These are phyloP conservation scores for Xylota segnis DNA, from an alignment of 2,888 invertebrate genomes.

Conservation along the genomic window DNA sequence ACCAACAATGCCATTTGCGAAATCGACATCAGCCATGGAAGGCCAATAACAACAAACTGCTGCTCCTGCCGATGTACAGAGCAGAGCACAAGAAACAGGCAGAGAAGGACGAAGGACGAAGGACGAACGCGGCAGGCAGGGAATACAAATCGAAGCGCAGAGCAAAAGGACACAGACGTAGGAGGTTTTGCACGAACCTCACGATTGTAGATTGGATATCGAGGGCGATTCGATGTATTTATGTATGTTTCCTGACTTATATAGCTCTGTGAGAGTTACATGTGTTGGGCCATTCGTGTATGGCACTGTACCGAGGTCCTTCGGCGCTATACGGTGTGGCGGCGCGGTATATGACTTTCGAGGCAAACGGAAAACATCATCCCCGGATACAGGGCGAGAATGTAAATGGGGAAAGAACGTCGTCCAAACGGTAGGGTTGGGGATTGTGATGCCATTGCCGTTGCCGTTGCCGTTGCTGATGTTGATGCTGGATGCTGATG, in stretches of 20 bases:
- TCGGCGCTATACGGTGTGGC: constrained; percentile 20
- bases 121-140: constrained; percentile 30
- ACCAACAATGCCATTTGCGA: constrained; percentile 75
- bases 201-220: constrained; percentile 74
- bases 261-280: constrained; percentile 73
- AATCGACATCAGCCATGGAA: constrained; percentile 76
- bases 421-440: constrained; percentile 45
- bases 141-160: constrained; percentile 67
- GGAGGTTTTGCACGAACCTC: constrained; percentile 75
- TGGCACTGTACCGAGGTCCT: constrained; percentile 69
- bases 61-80: constrained; percentile 11
- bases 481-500: not conserved
- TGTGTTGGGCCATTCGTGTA: constrained; percentile 73
- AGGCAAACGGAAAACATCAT: constrained; percentile 75
- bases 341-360: constrained; percentile 62
- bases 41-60: constrained; percentile 75
- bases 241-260: constrained; percentile 74
- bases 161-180: constrained; percentile 70
- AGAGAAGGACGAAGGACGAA: no score
- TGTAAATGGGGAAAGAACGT: constrained; percentile 37
- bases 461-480: constrained; percentile 30
- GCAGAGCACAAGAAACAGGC: not conserved
- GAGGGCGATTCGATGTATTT: constrained; percentile 75
- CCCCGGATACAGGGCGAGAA: constrained; percentile 64
- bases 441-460: not conserved